Conservation (phyloP, 2,113 vertebrate genomes). For the Sciurus niger region DNA sequence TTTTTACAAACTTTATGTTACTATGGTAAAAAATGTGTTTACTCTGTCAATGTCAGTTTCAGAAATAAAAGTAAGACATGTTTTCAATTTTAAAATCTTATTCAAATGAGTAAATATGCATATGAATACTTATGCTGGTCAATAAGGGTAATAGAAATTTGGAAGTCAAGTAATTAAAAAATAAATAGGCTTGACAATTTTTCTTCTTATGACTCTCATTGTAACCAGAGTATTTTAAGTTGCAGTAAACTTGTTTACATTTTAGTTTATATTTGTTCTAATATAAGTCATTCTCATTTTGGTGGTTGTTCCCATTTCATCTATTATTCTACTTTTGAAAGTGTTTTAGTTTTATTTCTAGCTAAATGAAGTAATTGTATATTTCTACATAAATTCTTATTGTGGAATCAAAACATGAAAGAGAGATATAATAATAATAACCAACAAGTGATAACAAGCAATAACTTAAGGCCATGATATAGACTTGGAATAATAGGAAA, state of each 20-base stretch:
- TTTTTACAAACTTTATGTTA: background rate
- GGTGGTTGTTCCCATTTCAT: slow-evolving; percentile 58
- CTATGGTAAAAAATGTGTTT: background rate
- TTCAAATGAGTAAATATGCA: background rate
- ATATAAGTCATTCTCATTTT: slow-evolving; percentile 58
- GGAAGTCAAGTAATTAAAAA: slow-evolving; percentile 54
- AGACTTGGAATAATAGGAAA: background rate
- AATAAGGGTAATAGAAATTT: slow-evolving; percentile 67
- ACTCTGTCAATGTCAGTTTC: background rate
- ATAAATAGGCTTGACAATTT: slow-evolving; percentile 70
- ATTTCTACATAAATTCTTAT: background rate
- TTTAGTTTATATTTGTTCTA: slow-evolving; percentile 69
- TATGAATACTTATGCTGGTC: slow-evolving; percentile 64
- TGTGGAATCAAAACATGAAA: slow-evolving; percentile 14
- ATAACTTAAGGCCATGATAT: background rate
- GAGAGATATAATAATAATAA: background rate
- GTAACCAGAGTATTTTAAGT: slow-evolving; percentile 14
- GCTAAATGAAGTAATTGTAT: slow-evolving; percentile 11
- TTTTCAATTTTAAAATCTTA: background rate
- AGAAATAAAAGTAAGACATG: slow-evolving; percentile 45
- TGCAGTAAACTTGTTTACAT: slow-evolving; percentile 58
- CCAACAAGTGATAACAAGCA: background rate
- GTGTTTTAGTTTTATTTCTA: slow-evolving; percentile 74
- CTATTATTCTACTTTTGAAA: slow-evolving; percentile 62
- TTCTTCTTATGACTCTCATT: slow-evolving; percentile 72